Conservation (phyloP, 2,888 invertebrate species). For the Andricus quercusramuli region DNA sequence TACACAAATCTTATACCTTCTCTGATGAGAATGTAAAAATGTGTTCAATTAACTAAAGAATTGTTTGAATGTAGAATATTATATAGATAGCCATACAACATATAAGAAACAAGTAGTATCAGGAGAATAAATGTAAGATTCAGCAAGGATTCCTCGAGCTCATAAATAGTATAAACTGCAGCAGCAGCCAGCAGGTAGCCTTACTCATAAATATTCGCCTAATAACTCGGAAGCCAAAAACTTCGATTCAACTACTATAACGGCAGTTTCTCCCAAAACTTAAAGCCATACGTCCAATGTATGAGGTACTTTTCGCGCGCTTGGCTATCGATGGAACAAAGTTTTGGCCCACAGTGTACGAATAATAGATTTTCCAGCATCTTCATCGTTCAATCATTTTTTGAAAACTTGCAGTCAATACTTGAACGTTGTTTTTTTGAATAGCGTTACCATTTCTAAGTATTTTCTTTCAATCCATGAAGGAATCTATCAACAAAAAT, state of each 20-base stretch:
- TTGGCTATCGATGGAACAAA: slow-evolving; percentile 23
- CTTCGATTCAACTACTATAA: slow-evolving; percentile 40
- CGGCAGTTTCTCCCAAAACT: slow-evolving; percentile 20
- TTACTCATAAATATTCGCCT: slow-evolving; percentile 34
- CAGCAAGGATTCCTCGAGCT: slow-evolving; percentile 25
- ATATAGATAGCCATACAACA: too few species aligned
- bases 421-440: not conserved
- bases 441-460: not conserved
- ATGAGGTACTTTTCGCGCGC: not conserved
- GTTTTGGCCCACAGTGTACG: not conserved
- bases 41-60: too few species aligned
- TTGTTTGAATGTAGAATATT: too few species aligned
- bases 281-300: slow-evolving; percentile 11
- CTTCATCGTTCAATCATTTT: slow-evolving; percentile 9
- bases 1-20: too few species aligned
- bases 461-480: not conserved
- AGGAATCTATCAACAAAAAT: not conserved
- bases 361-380: slow-evolving; percentile 23
- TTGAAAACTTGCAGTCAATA: not conserved
- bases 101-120: too few species aligned
- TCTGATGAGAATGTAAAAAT: too few species aligned
- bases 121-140: slow-evolving; percentile 18
- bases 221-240: slow-evolving; percentile 39
- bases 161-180: slow-evolving; percentile 29
- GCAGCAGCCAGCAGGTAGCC: slow-evolving; percentile 24